phyloP scores from a whole-genome alignment of 2,888 invertebrate species.

The Lasioglossum pauxillum region DNA sequence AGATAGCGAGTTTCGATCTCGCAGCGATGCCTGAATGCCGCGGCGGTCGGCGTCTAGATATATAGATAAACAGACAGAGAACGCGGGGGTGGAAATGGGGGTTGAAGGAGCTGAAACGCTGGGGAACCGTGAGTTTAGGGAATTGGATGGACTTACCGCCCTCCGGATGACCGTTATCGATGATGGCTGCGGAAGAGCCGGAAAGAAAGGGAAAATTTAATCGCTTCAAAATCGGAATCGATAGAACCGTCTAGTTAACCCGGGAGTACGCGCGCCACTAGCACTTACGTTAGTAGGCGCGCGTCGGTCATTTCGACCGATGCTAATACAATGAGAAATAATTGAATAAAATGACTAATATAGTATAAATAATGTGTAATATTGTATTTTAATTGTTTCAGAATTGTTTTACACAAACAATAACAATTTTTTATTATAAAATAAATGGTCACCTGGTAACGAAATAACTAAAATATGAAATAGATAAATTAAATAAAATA shows the following conservation, averaged over 20 bases:
- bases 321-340: too few species aligned
- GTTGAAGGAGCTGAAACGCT: conserved; percentile 28
- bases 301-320: too few species aligned
- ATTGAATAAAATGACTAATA: too few species aligned
- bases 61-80: conserved; percentile 47
- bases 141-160: conserved; percentile 67
- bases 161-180: conserved; percentile 68
- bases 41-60: conserved; percentile 26
- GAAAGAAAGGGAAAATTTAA: conserved; percentile 53
- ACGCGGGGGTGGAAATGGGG: background rate
- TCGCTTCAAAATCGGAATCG: conserved; percentile 30
- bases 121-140: conserved; percentile 47
- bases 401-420: too few species aligned
- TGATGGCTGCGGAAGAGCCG: conserved; percentile 43
- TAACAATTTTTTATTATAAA: too few species aligned
- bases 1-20: conserved; percentile 58
- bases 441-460: too few species aligned
- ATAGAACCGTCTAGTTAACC: background rate
- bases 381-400: too few species aligned
- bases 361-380: too few species aligned
- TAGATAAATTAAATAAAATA: too few species aligned
- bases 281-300: too few species aligned
- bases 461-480: too few species aligned
- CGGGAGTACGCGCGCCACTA: too few species aligned
- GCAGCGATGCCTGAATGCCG: conserved; percentile 26